These are phyloP conservation scores for Rhingia campestris DNA, from an alignment of 2,888 invertebrate genomes.

Conservation along the genomic window DNA sequence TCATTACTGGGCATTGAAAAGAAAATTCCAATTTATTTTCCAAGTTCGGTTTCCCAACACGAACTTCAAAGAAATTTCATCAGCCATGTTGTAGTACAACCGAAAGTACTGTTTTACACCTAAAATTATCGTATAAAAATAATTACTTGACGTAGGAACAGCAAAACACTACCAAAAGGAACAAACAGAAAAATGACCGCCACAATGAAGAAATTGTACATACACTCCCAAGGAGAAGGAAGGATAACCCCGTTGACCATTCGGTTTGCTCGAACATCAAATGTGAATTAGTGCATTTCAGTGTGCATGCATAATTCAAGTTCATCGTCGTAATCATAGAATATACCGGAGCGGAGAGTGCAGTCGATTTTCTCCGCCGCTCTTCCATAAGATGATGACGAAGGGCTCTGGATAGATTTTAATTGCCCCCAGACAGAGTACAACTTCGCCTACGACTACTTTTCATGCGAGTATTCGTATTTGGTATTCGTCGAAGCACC, in stretches of 20 bases:
- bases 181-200: too few species aligned
- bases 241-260: conserved; percentile 83
- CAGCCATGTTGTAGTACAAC: too few species aligned
- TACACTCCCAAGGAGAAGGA: conserved; percentile 56
- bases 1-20: too few species aligned
- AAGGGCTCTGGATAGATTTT: conserved; percentile 73
- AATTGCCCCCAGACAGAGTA: conserved; percentile 71
- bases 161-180: too few species aligned
- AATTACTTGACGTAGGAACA: too few species aligned
- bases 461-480: conserved; percentile 48
- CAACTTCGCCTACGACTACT: conserved; percentile 71
- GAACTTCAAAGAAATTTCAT: too few species aligned
- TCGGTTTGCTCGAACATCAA: conserved; percentile 83
- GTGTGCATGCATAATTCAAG: conserved; percentile 77
- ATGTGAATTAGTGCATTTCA: conserved; percentile 83
- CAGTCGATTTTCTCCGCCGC: conserved; percentile 59
- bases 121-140: too few species aligned
- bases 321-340: conserved; percentile 73
- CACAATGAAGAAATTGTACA: not conserved
- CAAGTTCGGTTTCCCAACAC: too few species aligned
- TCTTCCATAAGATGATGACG: conserved; percentile 72
- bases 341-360: conserved; percentile 61
- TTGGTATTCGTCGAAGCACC: conserved; percentile 66
- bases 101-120: too few species aligned
- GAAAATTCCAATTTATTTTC: too few species aligned